Evolutionary conservation across 2,797 vertebrate genomes (phyloP).

Genomic region (Masticophis lateralis): DNA sequence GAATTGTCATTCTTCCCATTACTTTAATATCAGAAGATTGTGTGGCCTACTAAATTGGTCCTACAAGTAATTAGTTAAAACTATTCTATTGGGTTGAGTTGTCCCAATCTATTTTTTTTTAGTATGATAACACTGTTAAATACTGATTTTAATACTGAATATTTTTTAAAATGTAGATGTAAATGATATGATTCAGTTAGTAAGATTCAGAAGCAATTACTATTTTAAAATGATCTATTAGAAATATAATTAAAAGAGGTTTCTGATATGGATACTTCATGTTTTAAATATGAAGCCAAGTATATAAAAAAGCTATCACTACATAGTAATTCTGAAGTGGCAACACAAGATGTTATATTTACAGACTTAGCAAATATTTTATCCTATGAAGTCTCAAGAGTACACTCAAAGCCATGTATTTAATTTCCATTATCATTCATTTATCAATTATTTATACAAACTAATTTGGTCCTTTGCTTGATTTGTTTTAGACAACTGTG

Average conservation of each 20-base stretch:
- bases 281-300: not conserved
- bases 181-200: not conserved
- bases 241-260: not conserved
- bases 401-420: slow-evolving; percentile 30
- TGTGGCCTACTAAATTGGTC: not conserved
- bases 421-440: slow-evolving; percentile 30
- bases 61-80: not conserved
- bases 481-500: slow-evolving; percentile 46
- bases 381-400: slow-evolving; percentile 20
- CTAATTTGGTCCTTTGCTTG: slow-evolving; percentile 39
- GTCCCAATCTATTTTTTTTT: not conserved
- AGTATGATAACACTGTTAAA: not conserved
- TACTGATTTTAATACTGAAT: not conserved
- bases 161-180: not conserved
- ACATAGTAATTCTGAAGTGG: not conserved
- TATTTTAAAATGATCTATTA: not conserved
- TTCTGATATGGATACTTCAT: not conserved
- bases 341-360: not conserved
- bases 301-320: not conserved
- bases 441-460: slow-evolving; percentile 49
- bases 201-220: not conserved
- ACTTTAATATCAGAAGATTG: not conserved
- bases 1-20: not conserved
- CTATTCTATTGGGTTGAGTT: not conserved
- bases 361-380: slow-evolving; percentile 1